Evolutionary conservation across 2,797 vertebrate species (phyloP), one percentile per base, ranked within the genome.

Genomic region (Neosilurus mollespiculum): DNA sequence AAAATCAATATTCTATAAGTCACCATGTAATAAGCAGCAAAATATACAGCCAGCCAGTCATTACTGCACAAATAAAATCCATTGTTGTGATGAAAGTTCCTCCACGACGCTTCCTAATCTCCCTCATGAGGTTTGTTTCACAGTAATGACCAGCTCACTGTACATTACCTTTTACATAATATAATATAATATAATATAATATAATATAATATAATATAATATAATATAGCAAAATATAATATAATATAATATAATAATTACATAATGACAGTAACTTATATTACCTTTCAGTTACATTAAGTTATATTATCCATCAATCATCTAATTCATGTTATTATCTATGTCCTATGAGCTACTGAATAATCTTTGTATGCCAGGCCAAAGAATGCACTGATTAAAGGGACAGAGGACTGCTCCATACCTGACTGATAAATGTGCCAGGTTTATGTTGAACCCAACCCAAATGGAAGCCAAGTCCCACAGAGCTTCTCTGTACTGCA

Each of bases 341-440:
- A 22, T 37, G 54, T 30, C 30, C 64, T 66, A 66, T 51, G 0
- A 78, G 51, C 30, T 70, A 62, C 64, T 73, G n/a, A 82, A 30
- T 88, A 10, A 88, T 83, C 80, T 22, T 58, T 4, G 77, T 83
- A 85, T 15, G 54, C 78, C 87, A 73, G 88, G 56, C 30, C 64
- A 72, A 69, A 85, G 70, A 85, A 81, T 53, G 59, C 30, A 3
- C 49, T 78, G 61, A 51, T 22, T 51, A 20, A 22, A 24, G 3
- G 16, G 30, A 16, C 37, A 79, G 85, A 56, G 16, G 24, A 49
- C 9, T 76, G 56, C 75, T 78, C 73, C 83, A 78, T 90, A 96
- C 96, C 95, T 95, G 92, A 71, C 88, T 89, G 81, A 95, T 87
- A 78, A 93, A 92, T 51, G 89, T 91, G 80, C 89, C 91, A 30